Conservation (phyloP, 2,113 vertebrate genomes). For the Ranitomeya variabilis region DNA sequence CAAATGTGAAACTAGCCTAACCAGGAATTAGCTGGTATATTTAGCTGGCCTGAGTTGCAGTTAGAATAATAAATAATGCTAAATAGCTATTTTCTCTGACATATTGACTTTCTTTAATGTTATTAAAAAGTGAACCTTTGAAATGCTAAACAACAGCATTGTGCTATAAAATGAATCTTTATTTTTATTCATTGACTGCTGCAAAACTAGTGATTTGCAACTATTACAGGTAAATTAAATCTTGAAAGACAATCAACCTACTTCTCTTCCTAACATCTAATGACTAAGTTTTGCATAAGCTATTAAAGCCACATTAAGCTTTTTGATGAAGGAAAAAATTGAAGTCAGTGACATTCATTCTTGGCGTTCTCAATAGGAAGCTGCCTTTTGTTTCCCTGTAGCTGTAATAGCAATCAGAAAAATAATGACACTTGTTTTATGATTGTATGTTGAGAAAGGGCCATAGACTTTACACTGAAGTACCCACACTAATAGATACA, state of each 20-base stretch:
- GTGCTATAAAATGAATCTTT: neutral
- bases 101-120: neutral
- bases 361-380: slow-evolving; percentile 12
- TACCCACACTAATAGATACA: neutral
- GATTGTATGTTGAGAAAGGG: neutral
- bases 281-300: slow-evolving; percentile 35
- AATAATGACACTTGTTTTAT: slow-evolving; percentile 43
- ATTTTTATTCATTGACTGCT: slow-evolving; percentile 3
- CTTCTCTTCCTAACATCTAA: slow-evolving; percentile 39
- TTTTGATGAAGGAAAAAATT: slow-evolving; percentile 52
- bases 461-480: neutral
- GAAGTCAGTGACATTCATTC: slow-evolving; percentile 43
- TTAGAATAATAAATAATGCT: neutral
- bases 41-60: neutral
- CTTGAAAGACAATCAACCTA: slow-evolving; percentile 34
- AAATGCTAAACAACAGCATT: slow-evolving; percentile 6
- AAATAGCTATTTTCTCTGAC: neutral
- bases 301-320: slow-evolving; percentile 46
- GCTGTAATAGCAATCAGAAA: slow-evolving; percentile 48
- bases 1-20: no score
- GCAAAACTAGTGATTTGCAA: slow-evolving; percentile 12
- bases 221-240: slow-evolving; percentile 29
- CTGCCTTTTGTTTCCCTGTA: slow-evolving; percentile 31
- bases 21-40: neutral
- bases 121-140: neutral